Conservation (phyloP, 2,888 invertebrate species). For the Automeris io region DNA sequence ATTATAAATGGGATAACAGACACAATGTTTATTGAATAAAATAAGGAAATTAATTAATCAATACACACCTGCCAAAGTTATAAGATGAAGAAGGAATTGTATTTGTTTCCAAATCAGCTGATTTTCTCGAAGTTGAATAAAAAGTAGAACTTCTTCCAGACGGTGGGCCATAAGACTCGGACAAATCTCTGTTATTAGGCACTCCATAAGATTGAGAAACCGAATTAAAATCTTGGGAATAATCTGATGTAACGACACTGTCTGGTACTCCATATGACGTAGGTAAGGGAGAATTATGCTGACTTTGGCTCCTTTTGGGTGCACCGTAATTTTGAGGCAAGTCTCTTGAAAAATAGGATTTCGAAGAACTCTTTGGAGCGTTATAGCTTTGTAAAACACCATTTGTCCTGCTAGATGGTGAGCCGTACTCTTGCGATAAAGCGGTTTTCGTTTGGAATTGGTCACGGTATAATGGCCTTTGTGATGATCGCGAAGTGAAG, state of each 20-base stretch:
- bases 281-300: conserved; percentile 29
- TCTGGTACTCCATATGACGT: conserved; percentile 31
- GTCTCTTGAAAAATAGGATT: conserved; percentile 26
- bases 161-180: conserved; percentile 56
- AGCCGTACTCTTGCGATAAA: conserved; percentile 6
- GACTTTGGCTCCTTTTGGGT: conserved; percentile 23
- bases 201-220: conserved; percentile 34
- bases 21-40: background rate
- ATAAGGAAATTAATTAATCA: background rate
- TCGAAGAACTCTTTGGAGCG: conserved; percentile 32
- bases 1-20: no score
- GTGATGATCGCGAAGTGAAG: background rate
- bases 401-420: conserved; percentile 12
- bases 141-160: conserved; percentile 43
- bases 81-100: conserved; percentile 49
- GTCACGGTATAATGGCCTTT: background rate
- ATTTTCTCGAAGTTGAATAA: conserved; percentile 62
- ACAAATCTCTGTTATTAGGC: conserved; percentile 22
- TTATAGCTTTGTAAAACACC: conserved; percentile 35
- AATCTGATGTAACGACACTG: conserved; percentile 29
- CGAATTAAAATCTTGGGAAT: conserved; percentile 29
- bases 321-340: conserved; percentile 27
- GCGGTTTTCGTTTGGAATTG: background rate
- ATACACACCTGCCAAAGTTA: conserved; percentile 36
- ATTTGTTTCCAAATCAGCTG: conserved; percentile 45